Base-by-base conservation (phyloP, 2,113 vertebrate genomes). In the Syrrhaptes paradoxus region DNA sequence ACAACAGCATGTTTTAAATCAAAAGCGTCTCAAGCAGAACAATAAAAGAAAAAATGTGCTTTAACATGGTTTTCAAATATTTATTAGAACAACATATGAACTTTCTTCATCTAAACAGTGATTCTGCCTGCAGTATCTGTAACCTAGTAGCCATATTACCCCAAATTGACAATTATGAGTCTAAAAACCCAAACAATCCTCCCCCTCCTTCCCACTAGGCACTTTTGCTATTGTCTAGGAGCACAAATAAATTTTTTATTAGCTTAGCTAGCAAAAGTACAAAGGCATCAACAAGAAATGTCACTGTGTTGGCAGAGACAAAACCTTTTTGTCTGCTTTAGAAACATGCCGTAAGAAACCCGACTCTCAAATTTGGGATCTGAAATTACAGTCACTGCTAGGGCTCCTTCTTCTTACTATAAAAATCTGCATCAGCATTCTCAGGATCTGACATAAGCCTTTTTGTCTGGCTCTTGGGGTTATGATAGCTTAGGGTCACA, bases 201-300 rank as follows among this genome's bases (percentile, higher is more conserved):
- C 38, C 59, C 25, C 18, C 41, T 88, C 73, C 22, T 76, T 81
- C 71, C 61, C 55, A 66, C 58, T 18, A 65, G 80, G 62, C 87
- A 91, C 90, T 97, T 97, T 65, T 93, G 96, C 96, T 95, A 61
- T 96, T 97, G 97, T 97, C 95, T 54, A 68, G 46, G 36, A 58
- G 41, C 70, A 94, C 55, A 73, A 95, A 95, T 76, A 71, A 79
- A 66, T 95, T 94, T 84, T 95, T 66, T 96, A 93, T 89, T 46
- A 87, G 77, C 68, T 46, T 92, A 91, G 96, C 79, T 63, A 94
- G 59, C 87, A 97, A 92, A 96, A 96, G 91, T 92, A 82, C 61
- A 88, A 78, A 84, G 73, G 63, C 63, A 52, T 45, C 61, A 65
- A 41, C 17, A 66, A 82, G 75, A 85, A 71, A 65, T 7, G 54